Evolutionary conservation across 2,888 invertebrate species (phyloP).

Genomic region (Hirtodrosophila cameraria): DNA sequence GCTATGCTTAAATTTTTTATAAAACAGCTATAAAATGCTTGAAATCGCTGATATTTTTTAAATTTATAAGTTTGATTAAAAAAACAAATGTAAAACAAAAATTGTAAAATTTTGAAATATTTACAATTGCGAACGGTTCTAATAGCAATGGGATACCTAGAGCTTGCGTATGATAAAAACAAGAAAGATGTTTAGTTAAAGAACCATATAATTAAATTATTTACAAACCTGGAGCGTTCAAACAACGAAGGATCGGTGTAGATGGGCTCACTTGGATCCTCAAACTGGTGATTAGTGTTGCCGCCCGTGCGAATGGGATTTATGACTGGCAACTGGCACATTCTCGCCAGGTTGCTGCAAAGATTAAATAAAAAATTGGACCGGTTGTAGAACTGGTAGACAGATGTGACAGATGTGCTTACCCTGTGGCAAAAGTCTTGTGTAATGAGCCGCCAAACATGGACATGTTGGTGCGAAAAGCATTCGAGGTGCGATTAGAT

Average conservation of each 20-base stretch:
- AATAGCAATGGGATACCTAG: constrained; percentile 32
- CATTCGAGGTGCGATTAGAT: constrained; percentile 77
- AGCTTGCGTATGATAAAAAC: neutral
- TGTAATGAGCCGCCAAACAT: constrained; percentile 89
- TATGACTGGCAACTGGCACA: constrained; percentile 85
- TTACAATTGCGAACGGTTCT: constrained; percentile 57
- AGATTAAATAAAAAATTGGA: constrained; percentile 32
- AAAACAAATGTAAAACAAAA: constrained; percentile 8
- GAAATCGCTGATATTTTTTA: too few relatives aligned
- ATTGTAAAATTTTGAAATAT: constrained; percentile 32
- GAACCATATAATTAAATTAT: neutral
- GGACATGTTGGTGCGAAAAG: constrained; percentile 84
- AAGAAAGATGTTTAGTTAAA: neutral
- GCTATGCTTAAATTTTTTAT: too few relatives aligned
- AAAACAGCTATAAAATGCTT: too few relatives aligned
- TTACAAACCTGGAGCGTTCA: constrained; percentile 89
- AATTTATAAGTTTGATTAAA: too few relatives aligned
- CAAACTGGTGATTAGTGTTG: constrained; percentile 86
- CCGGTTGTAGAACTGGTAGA: constrained; percentile 37
- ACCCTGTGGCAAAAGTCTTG: constrained; percentile 89
- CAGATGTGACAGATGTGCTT: constrained; percentile 37
- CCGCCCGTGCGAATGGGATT: constrained; percentile 85
- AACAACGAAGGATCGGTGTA: constrained; percentile 96
- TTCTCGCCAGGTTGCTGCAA: constrained; percentile 83
- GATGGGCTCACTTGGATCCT: constrained; percentile 96